A percentile compares a stretch with the other conserved stretches of the same genome.
Evolutionary conservation across 2,113 vertebrate species (phyloP).

Genomic region (Stomatorhinus ivindoensis): DNA sequence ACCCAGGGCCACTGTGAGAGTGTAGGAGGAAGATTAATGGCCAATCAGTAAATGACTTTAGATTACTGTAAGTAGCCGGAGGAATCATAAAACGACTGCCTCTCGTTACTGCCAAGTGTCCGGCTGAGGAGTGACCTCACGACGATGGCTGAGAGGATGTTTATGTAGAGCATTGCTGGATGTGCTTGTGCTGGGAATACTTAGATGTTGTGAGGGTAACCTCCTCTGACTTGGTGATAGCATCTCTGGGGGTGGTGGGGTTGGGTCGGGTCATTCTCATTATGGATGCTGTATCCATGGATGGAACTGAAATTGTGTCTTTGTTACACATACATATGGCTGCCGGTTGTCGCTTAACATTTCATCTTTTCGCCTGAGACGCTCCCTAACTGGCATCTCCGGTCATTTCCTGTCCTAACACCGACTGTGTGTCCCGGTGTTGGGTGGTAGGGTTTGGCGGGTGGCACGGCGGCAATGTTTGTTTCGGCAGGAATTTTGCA

Average conservation of each 20-base stretch:
- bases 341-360: neutral
- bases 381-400: neutral
- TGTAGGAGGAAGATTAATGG: conserved; percentile 38
- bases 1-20: conserved; percentile 44
- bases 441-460: neutral
- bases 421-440: neutral
- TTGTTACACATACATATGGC: neutral
- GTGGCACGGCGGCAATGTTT: neutral
- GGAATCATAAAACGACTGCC: neutral
- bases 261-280: neutral
- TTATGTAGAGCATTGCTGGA: neutral
- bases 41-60: conserved; percentile 25
- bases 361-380: neutral
- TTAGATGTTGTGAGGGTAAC: neutral
- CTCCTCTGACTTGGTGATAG: neutral
- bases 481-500: neutral
- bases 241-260: neutral
- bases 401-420: neutral
- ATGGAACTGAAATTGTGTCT: neutral
- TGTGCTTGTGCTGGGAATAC: neutral
- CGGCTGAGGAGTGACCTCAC: neutral
- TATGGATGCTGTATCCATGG: neutral
- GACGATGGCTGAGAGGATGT: neutral
- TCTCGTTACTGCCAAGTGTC: neutral
- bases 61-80: conserved; percentile 18